Percentiles rank a stretch among this genome's conserved stretches.
phyloP scores from a whole-genome alignment of 2,113 vertebrate species.

The Acanthisitta chloris region DNA sequence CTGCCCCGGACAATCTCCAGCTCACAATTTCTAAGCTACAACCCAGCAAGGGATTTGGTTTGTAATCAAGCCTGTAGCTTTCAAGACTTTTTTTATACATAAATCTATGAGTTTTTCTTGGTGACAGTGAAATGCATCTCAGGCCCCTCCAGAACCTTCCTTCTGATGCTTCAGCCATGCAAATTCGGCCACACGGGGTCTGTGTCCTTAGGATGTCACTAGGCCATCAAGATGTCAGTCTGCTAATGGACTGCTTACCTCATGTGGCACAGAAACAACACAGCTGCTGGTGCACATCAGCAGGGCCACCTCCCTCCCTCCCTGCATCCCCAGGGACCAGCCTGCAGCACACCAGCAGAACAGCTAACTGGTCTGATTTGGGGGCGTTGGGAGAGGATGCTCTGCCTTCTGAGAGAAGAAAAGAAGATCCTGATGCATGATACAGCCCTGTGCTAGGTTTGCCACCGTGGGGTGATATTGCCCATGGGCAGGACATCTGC shows the following conservation, averaged over 20 bases:
- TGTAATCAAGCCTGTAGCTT: neutral
- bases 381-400: too few species aligned
- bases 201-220: neutral
- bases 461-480: too few species aligned
- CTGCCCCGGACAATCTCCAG: neutral
- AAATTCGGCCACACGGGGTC: rapidly evolving
- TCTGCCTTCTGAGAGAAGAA: too few species aligned
- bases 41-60: neutral
- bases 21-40: neutral
- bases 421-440: too few species aligned
- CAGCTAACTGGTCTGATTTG: neutral
- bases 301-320: neutral
- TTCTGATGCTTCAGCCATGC: neutral
- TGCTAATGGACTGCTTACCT: neutral
- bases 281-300: neutral
- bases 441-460: too few species aligned
- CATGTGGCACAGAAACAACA: neutral
- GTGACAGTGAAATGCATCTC: neutral
- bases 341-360: neutral
- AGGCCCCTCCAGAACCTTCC: neutral
- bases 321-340: rapidly evolving
- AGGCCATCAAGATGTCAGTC: neutral
- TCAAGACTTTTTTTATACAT: neutral
- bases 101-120: neutral
- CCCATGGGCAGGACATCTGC: too few species aligned